phyloP scores from a whole-genome alignment of 2,797 vertebrate genomes.

The Gymnopithys bicolor region DNA sequence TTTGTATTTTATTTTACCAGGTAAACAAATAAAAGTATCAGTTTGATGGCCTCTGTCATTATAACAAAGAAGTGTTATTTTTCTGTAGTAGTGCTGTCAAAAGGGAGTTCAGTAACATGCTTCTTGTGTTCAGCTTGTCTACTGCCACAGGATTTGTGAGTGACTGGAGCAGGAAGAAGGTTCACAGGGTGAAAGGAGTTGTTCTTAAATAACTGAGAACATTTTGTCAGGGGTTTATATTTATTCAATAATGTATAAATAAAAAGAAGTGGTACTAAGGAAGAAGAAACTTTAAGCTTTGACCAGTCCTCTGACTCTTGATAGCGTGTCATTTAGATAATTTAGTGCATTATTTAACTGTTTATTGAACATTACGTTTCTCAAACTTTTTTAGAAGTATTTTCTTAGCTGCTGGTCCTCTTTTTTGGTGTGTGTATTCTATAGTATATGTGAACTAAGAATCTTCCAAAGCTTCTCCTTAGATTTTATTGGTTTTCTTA shows the following conservation, averaged over 20 bases:
- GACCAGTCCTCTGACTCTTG: background rate
- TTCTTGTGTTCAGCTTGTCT: slow-evolving; percentile 10
- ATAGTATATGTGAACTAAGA: background rate
- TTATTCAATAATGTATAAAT: slow-evolving; percentile 23
- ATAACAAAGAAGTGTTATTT: background rate
- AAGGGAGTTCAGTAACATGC: background rate
- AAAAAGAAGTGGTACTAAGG: background rate
- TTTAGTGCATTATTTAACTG: background rate
- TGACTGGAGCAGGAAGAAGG: background rate
- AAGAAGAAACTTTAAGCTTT: background rate
- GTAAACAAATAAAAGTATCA: background rate
- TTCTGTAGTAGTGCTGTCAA: slow-evolving; percentile 59
- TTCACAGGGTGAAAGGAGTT: slow-evolving; percentile 30
- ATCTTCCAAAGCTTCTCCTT: background rate
- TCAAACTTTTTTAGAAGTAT: background rate
- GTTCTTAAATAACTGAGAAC: slow-evolving; percentile 47
- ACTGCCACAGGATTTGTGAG: slow-evolving; percentile 11
- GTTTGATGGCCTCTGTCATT: slow-evolving; percentile 11
- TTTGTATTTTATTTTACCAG: background rate
- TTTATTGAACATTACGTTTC: background rate
- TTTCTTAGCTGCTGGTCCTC: background rate
- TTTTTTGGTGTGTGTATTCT: background rate
- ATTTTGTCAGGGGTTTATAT: background rate
- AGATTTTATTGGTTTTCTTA: background rate
- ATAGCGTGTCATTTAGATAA: background rate